Evolutionary conservation across 2,113 vertebrate genomes (phyloP).

Genomic region (Seriola quinqueradiata): DNA sequence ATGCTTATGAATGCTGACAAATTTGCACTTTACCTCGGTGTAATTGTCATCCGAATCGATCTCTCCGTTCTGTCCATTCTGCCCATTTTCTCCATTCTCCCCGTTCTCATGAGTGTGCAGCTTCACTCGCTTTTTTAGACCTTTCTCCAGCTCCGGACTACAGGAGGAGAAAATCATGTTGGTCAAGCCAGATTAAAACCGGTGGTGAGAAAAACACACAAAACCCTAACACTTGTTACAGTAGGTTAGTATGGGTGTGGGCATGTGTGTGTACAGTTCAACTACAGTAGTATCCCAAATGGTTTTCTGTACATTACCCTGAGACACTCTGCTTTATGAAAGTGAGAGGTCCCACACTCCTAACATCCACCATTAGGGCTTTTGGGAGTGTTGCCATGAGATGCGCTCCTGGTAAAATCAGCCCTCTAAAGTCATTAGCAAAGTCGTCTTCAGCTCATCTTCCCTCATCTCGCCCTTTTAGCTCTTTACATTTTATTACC

Average conservation of each 20-base stretch:
- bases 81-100: slow-evolving; percentile 85
- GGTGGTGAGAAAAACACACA: neutral
- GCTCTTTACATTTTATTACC: slow-evolving; percentile 47
- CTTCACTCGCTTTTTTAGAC: slow-evolving; percentile 91
- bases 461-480: slow-evolving; percentile 35
- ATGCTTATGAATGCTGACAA: fast-evolving
- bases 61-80: slow-evolving; percentile 87
- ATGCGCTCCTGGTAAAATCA: slow-evolving; percentile 39
- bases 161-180: neutral
- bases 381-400: slow-evolving; percentile 50
- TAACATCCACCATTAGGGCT: slow-evolving; percentile 41
- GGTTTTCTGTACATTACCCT: neutral
- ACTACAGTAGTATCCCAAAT: neutral
- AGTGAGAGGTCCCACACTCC: neutral
- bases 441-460: slow-evolving; percentile 43
- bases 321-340: neutral
- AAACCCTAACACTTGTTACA: neutral
- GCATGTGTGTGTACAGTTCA: neutral
- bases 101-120: slow-evolving; percentile 88
- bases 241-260: neutral
- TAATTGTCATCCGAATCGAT: slow-evolving; percentile 88
- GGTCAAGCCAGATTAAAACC: neutral
- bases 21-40: slow-evolving; percentile 78
- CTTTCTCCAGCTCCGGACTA: slow-evolving; percentile 93
- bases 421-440: slow-evolving; percentile 45